Base-by-base conservation (phyloP, 2,888 invertebrate species). In the Labia minor region DNA sequence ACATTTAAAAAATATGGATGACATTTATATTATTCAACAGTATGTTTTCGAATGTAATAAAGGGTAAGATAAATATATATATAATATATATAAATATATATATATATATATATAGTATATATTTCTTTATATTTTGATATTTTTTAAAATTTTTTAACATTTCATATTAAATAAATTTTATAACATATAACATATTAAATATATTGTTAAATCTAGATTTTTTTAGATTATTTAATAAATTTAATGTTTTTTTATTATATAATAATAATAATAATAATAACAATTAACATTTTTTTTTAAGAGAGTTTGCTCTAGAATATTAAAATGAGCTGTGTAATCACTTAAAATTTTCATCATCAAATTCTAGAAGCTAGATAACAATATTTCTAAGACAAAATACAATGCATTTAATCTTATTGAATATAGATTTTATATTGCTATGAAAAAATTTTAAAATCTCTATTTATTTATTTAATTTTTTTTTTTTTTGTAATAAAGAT, bases 1-100 rank as follows among this genome's bases (percentile, higher is more conserved):
- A 49, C 49, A 49, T 49, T 49, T 49, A 49, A 49, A 49, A 49
- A 49, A 49, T 49, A 49, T 49, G 49, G n/a, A 49, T 49, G 49
- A 49, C 49, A 49, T n/a, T 8, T 49, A 49, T 10, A 10, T 10
- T 49, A 49, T 49, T 49, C 16, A 49, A 49, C 49, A 49, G 14
- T 49, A 49, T 49, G 14, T 49, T 49, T 49, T 49, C 49, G 49
- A 49, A 49, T 3, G 8, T 26, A 6, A 26, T 26, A 26, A 26
- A 26, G 26, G 26, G 8, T 6, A 26, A 26, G 26, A 6, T 26
- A 26, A 26, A 26, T 26, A 26, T 26, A 26, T 26, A 26, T n/a
- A 26, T 26, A 26, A 26, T 8, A 26, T 26, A 26, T 26, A 3
- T 6, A 26, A 26, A 26, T 6, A 26, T 8, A 26, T 26, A 26